These are phyloP conservation scores for Cyphomyrus plagiostoma DNA, from an alignment of 2,113 vertebrate genomes.

Conservation along the genomic window DNA sequence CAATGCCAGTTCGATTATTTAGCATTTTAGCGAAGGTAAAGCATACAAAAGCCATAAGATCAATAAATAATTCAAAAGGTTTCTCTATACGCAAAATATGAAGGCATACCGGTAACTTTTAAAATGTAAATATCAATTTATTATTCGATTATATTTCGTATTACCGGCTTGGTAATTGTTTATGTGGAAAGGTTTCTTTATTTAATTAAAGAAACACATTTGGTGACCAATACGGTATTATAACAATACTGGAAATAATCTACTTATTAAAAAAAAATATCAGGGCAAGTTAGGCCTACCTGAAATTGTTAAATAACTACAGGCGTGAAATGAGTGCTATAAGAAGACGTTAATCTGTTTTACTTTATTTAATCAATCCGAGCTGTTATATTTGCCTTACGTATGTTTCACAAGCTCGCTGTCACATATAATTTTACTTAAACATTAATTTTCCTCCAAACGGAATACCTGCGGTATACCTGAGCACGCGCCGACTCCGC, in stretches of 20 bases:
- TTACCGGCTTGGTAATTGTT: background rate
- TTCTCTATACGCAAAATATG: background rate
- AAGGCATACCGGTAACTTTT: background rate
- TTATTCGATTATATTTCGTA: background rate
- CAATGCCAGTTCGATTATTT: background rate
- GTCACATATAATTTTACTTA: background rate
- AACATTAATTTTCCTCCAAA: background rate
- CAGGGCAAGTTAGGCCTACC: background rate
- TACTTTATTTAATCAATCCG: background rate
- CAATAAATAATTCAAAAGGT: background rate
- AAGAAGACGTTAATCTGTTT: background rate
- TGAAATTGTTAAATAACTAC: background rate
- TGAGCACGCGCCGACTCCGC: background rate
- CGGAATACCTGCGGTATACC: background rate
- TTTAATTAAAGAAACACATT: background rate
- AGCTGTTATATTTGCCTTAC: background rate
- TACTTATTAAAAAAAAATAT: background rate
- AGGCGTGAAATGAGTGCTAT: background rate
- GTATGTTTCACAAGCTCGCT: background rate
- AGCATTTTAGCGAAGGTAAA: background rate
- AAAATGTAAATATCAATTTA: background rate
- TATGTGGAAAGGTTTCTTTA: background rate
- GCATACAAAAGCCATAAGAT: background rate
- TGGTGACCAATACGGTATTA: background rate
- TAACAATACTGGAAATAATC: background rate